phyloP scores from a whole-genome alignment of 2,888 invertebrate genomes.

The Tanaodytes sp. region DNA sequence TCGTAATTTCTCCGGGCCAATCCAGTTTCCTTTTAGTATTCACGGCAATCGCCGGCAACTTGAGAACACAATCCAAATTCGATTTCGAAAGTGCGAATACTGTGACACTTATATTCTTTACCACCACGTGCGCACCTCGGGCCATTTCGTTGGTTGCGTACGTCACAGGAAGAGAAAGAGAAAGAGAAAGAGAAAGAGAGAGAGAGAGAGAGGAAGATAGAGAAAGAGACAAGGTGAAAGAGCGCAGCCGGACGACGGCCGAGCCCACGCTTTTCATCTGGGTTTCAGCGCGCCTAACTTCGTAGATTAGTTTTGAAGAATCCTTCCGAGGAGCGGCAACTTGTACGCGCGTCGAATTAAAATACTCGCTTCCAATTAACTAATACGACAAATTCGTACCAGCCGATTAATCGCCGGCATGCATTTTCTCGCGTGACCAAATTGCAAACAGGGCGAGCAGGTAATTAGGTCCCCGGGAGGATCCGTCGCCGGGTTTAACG shows the following conservation, averaged over 20 bases:
- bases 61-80: constrained; percentile 24
- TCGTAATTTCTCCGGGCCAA: too few relatives aligned
- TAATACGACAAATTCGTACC: constrained; percentile 26
- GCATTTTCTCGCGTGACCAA: constrained; percentile 35
- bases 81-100: constrained; percentile 47
- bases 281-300: constrained; percentile 42
- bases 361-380: constrained; percentile 33
- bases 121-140: constrained; percentile 22
- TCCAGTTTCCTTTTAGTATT: constrained; percentile 15
- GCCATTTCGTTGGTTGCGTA: constrained; percentile 24
- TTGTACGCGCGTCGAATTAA: constrained; percentile 38
- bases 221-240: constrained; percentile 22
- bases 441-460: constrained; percentile 41
- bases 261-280: constrained; percentile 43
- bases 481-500: constrained; percentile 22
- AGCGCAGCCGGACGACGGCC: constrained; percentile 2
- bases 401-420: too few relatives aligned
- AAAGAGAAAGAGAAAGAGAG: constrained; percentile 24
- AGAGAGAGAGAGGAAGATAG: constrained; percentile 14
- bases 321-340: constrained; percentile 29
- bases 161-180: constrained; percentile 20
- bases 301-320: constrained; percentile 46
- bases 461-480: constrained; percentile 31
- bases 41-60: constrained; percentile 3
- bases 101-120: constrained; percentile 38